These are phyloP conservation scores for Pontoporia blainvillei DNA, from an alignment of 2,113 vertebrate species.

Conservation along the genomic window DNA sequence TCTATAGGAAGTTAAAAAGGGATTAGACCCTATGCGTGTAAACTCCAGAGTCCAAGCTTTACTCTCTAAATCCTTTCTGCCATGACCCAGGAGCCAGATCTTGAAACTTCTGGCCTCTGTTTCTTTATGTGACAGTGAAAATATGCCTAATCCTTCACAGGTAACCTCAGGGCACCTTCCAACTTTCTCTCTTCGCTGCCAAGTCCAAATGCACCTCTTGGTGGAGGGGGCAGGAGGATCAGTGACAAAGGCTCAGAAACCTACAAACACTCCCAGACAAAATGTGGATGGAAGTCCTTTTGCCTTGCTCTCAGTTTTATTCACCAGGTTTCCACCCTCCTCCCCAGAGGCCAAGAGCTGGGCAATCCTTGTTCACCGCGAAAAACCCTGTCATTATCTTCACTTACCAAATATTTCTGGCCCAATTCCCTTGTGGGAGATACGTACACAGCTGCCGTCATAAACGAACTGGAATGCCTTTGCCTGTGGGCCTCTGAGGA, in stretches of 20 bases:
- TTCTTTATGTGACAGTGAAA: background rate
- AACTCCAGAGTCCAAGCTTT: background rate
- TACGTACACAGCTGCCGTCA: background rate
- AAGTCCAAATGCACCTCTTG: background rate
- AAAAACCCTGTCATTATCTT: background rate
- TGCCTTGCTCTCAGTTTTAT: background rate
- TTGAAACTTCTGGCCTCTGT: background rate
- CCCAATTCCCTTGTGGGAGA: background rate
- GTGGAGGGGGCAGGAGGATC: background rate
- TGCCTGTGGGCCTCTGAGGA: background rate
- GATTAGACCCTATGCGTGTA: background rate
- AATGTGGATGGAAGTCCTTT: background rate
- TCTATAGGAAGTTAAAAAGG: background rate
- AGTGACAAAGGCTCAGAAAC: background rate
- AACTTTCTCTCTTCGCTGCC: background rate
- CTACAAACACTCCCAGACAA: background rate
- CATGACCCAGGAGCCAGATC: background rate
- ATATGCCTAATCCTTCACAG: background rate
- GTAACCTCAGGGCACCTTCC: background rate
- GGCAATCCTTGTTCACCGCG: too few relatives aligned
- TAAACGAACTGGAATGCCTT: background rate
- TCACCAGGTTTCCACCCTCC: background rate
- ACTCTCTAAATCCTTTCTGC: background rate
- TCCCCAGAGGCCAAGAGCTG: background rate
- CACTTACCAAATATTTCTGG: background rate